A percentile compares a stretch with the other conserved stretches of the same genome.
Conservation (phyloP, 1,140 invertebrate species). For the Lepidurus couesii region DNA sequence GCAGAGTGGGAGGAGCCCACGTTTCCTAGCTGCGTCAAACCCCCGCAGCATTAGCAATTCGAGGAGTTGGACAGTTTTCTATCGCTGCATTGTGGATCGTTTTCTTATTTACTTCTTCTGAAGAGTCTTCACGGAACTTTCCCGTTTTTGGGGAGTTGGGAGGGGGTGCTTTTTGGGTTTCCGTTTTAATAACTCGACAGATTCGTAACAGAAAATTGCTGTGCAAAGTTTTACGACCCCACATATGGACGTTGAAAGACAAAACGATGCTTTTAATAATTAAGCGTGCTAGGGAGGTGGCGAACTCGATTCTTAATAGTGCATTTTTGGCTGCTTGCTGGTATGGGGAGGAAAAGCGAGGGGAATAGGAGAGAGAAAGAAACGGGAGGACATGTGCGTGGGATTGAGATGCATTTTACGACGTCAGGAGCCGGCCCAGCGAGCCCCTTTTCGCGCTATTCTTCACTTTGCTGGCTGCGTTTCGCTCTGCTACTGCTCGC, state of each 20-base stretch:
- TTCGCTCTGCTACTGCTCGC: not conserved
- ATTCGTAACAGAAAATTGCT: not conserved
- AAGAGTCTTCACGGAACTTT: not conserved
- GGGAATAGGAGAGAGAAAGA: not conserved
- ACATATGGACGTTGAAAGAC: not conserved
- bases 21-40: not conserved
- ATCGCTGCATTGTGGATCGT: not conserved
- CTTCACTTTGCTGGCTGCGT: not conserved
- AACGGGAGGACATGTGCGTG: not conserved
- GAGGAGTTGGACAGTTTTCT: not conserved
- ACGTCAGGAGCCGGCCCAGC: not conserved
- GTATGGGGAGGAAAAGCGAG: not conserved
- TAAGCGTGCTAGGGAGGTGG: not conserved
- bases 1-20: not conserved
- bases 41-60: conserved; percentile 15
- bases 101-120: not conserved
- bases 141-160: no score
- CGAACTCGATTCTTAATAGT: not conserved
- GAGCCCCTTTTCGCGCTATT: not conserved
- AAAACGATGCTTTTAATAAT: not conserved
- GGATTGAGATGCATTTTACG: conserved; percentile 18
- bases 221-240: not conserved
- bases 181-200: not conserved
- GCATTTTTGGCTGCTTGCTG: not conserved
- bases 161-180: no score